Percentiles rank a stretch among this genome's conserved stretches.
Evolutionary conservation across 2,113 vertebrate genomes (phyloP).

Genomic region (Macquaria ambigua): DNA sequence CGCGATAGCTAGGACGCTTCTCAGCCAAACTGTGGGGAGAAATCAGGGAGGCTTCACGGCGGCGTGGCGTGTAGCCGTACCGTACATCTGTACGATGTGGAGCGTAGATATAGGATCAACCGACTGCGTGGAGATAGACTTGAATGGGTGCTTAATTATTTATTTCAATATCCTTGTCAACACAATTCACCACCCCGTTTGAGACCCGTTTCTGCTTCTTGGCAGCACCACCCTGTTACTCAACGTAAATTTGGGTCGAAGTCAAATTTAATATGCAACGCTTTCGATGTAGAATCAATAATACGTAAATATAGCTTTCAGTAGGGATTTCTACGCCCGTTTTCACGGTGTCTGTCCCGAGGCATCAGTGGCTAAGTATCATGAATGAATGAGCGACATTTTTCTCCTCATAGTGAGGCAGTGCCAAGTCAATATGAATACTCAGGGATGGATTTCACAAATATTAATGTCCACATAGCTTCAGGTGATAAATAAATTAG

Average conservation of each 20-base stretch:
- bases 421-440: conserved; percentile 33
- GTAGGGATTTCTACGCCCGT: conserved; percentile 64
- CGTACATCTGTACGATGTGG: conserved; percentile 38
- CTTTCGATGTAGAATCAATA: conserved; percentile 50
- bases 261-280: conserved; percentile 37
- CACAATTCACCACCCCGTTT: conserved; percentile 62
- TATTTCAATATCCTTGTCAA: conserved; percentile 81
- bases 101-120: conserved; percentile 59
- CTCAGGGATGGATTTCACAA: neutral
- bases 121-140: conserved; percentile 68
- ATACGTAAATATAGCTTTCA: conserved; percentile 27
- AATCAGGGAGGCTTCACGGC: conserved; percentile 46
- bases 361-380: conserved; percentile 47
- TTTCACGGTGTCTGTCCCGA: conserved; percentile 57
- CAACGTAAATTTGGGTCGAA: conserved; percentile 27
- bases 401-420: conserved; percentile 25
- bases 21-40: conserved; percentile 38
- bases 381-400: conserved; percentile 67
- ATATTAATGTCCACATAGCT: conserved; percentile 21
- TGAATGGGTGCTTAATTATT: conserved; percentile 81
- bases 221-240: conserved; percentile 41
- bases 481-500: conserved; percentile 47
- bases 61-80: conserved; percentile 23
- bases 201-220: conserved; percentile 28
- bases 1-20: conserved; percentile 62